phyloP scores from a whole-genome alignment of 1,140 invertebrate genomes.

The Goniozus legneri region DNA sequence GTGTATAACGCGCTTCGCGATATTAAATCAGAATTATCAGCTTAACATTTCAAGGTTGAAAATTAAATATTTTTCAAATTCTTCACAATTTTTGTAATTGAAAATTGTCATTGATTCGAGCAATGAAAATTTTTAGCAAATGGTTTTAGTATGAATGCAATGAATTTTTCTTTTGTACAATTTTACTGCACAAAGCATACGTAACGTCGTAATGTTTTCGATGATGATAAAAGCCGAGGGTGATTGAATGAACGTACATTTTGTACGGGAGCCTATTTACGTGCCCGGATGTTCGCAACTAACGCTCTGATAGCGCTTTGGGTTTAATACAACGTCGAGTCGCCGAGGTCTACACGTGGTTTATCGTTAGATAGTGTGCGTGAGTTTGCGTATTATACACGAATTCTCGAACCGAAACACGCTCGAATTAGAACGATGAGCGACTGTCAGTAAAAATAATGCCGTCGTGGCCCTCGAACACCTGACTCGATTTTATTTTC shows the following conservation, averaged over 20 bases:
- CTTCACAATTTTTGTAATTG: not conserved
- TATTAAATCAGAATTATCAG: too few species aligned
- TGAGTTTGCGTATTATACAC: not conserved
- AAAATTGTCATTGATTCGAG: not conserved
- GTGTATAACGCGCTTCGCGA: too few species aligned
- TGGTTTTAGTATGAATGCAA: too few species aligned
- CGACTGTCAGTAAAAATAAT: constrained; percentile 2
- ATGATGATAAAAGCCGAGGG: not conserved
- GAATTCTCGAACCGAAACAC: not conserved
- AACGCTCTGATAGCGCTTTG: constrained; percentile 20
- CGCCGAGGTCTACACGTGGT: not conserved
- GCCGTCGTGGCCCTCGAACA: not conserved
- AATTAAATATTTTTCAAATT: too few species aligned
- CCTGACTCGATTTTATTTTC: not conserved
- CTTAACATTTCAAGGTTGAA: too few species aligned
- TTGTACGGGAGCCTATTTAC: constrained; percentile 24
- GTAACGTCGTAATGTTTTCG: not conserved
- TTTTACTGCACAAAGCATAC: not conserved
- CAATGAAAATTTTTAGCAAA: not conserved
- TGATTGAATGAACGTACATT: constrained; percentile 11
- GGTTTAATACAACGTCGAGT: not conserved
- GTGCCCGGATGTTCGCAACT: constrained; percentile 32
- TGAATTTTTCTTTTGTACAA: not conserved
- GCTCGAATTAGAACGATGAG: constrained; percentile 3
- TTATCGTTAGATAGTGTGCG: not conserved